Base-by-base conservation (phyloP, 2,113 vertebrate species). In the Neogobius melanostomus region DNA sequence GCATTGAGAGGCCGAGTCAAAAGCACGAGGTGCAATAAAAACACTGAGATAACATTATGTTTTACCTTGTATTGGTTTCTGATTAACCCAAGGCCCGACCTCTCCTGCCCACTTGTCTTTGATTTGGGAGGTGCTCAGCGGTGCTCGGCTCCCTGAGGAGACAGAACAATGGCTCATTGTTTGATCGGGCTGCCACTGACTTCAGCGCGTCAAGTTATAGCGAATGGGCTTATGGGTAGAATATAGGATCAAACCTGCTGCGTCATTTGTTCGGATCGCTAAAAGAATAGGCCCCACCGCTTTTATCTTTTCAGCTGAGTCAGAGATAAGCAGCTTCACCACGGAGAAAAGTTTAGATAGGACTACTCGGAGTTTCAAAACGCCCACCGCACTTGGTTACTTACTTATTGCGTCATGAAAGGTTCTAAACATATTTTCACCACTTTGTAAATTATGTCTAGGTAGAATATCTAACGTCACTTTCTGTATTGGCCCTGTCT, bases 161-260 rank as follows among this genome's bases (percentile, higher is more conserved):
- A 46, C 4, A 8, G 62, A 64, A 64, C 62, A 64, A 64, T 64
- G 11, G 62, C 62, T 64, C 62, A 48, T 64, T 64, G 62, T 64
- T 64, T 5, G n/a, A 48, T 11, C n/a, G 17, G 14, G 61, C 44
- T 11, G 15, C 44, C 44, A 46, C 15, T n/a, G 43, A 46, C 9
- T 47, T 64, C 10, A 54, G 44, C 62, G 12, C 21, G 45, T 48
- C 10, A 11, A 64, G 8, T 21, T 64, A 48, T 15, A 64, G 48
- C 21, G 60, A 46, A 63, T 46, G 42, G 42, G n/a, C 44, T 44
- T 46, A 45, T n/a, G 42, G 46, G 62, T 64, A 16, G 12, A 10
- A 11, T 11, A 47, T 17, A 48, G 62, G 48, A 47, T 47, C 44
- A 64, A 64, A 64, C 8, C 16, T 64, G 46, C 62, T 44, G 62